These are phyloP conservation scores for Pandion haliaetus DNA, from an alignment of 2,113 vertebrate species.

Conservation along the genomic window DNA sequence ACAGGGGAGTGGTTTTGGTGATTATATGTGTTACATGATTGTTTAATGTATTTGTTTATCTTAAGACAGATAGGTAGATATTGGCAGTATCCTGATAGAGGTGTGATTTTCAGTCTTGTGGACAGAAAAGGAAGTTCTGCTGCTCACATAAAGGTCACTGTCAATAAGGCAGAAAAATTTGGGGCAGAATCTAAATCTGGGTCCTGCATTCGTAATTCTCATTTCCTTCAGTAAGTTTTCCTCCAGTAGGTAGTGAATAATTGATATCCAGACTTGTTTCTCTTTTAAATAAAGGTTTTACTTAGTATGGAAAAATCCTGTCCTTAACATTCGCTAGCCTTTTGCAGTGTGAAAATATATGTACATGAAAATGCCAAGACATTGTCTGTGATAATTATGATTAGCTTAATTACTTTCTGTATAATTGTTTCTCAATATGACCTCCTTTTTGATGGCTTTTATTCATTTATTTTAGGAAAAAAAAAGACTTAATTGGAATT, in stretches of 20 bases:
- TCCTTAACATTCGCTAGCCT: neutral
- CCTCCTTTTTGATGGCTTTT: constrained; percentile 42
- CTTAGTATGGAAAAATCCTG: neutral
- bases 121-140: neutral
- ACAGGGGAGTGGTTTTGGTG: neutral
- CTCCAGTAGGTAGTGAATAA: neutral
- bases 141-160: neutral
- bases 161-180: neutral
- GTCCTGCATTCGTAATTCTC: neutral
- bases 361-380: neutral
- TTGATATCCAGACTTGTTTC: neutral
- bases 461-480: constrained; percentile 10
- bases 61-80: neutral
- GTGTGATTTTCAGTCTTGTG: neutral
- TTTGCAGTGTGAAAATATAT: neutral
- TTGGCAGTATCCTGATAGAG: neutral
- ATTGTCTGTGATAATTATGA: constrained; percentile 29
- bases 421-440: constrained; percentile 59
- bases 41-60: neutral
- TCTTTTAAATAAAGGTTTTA: neutral
- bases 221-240: neutral
- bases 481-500: constrained; percentile 60
- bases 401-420: constrained; percentile 48
- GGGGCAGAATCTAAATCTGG: neutral
- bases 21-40: neutral